These are phyloP conservation scores for Harlomillsia oculata DNA, from an alignment of 1,140 invertebrate genomes.

Conservation along the genomic window DNA sequence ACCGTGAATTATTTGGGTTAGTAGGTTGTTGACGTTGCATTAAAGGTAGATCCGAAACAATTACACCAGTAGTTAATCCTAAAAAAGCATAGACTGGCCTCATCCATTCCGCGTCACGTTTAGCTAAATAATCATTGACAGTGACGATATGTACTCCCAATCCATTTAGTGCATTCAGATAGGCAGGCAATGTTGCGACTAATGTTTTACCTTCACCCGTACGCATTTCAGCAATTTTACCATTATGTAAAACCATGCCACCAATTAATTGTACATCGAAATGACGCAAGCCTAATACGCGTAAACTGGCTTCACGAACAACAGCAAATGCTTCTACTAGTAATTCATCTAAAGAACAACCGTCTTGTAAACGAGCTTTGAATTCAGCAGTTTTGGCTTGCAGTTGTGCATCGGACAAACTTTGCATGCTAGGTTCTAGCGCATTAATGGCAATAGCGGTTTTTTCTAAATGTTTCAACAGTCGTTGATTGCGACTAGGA, in stretches of 20 bases:
- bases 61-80: background rate
- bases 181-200: slow-evolving; percentile 12
- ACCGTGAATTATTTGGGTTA: no score
- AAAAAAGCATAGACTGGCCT: slow-evolving; percentile 18
- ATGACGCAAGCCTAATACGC: slow-evolving; percentile 28
- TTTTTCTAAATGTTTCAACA: no score
- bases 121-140: slow-evolving; percentile 36
- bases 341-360: slow-evolving; percentile 1
- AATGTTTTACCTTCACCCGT: slow-evolving; percentile 1
- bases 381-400: background rate
- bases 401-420: background rate
- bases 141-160: slow-evolving; percentile 36
- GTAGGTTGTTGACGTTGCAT: no score
- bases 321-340: slow-evolving; percentile 31
- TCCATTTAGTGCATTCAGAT: slow-evolving; percentile 35
- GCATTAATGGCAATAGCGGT: no score
- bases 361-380: background rate
- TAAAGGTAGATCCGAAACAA: no score
- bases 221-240: slow-evolving; percentile 36
- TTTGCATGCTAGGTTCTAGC: no score
- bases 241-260: slow-evolving; percentile 32
- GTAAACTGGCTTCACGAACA: slow-evolving; percentile 11
- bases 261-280: slow-evolving; percentile 37
- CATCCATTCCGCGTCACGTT: slow-evolving; percentile 33
- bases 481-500: no score